Evolutionary conservation across 2,797 vertebrate genomes (phyloP).

Genomic region (Eulemur mongoz): DNA sequence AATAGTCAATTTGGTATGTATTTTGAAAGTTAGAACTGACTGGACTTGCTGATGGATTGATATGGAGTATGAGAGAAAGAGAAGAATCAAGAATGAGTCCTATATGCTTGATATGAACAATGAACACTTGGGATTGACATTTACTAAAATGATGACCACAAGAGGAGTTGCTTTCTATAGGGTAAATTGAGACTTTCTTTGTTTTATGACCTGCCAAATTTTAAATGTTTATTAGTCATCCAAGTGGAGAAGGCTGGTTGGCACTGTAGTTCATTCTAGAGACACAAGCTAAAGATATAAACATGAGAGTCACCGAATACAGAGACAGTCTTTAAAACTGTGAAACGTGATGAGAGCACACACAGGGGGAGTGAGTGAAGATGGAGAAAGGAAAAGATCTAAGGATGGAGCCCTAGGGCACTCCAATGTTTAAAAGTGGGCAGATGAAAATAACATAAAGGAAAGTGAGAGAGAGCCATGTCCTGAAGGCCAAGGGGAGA

Average conservation of each 20-base stretch:
- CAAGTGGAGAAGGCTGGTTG: neutral
- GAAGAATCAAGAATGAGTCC: neutral
- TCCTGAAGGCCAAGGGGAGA: conserved; percentile 36
- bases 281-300: neutral
- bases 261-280: neutral
- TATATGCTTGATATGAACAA: neutral
- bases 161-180: neutral
- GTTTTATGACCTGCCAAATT: conserved; percentile 27
- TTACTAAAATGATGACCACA: neutral
- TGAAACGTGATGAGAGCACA: conserved; percentile 22
- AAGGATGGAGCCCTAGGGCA: neutral
- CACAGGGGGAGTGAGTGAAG: conserved; percentile 9
- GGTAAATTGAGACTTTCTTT: neutral
- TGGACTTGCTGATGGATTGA: neutral
- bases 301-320: neutral
- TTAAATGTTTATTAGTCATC: conserved; percentile 8
- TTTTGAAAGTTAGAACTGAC: conserved; percentile 32
- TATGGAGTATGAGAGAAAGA: neutral
- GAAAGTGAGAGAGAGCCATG: conserved; percentile 22
- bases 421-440: conserved; percentile 30
- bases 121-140: neutral
- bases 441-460: conserved; percentile 66
- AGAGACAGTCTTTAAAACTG: conserved; percentile 48
- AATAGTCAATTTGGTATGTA: neutral
- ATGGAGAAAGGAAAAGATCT: conserved; percentile 51